Evolutionary conservation across 2,113 vertebrate species (phyloP), one percentile per base, ranked within the genome.

Genomic region (Phylloscopus trochilus): DNA sequence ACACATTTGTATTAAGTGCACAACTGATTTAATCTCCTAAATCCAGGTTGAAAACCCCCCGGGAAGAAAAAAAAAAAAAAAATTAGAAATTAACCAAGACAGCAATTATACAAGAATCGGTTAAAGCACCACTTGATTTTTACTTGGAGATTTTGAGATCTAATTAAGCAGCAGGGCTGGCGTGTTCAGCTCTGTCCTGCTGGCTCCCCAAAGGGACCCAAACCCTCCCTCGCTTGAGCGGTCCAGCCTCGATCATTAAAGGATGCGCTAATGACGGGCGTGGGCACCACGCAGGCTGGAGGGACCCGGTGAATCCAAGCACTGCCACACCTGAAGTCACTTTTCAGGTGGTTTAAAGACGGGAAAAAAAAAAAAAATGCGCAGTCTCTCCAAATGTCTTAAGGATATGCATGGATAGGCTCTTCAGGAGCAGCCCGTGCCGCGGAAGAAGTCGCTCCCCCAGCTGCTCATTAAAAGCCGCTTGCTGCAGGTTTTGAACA

Each of bases 391-490:
- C 31, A 80, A 95, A 92, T 35, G 55, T 94, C 95, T 93, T 37
- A 93, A 83, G 90, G 93, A 92, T 74, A 90, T 3, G 46, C 92
- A 74, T 37, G 73, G 88, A 86, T 69, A 68, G 46, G 62, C 75
- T 85, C 88, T 79, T 56, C 1, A 93, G 85, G 90, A 95, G 88
- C 94, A 17, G 92, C 64, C 68, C 80, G 83, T 35, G 80, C 94
- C 64, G 62, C 80, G 91, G 92, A 77, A 94, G 86, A 14, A 92
- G 83, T 51, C 72, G 73, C 86, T 96, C 96, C 95, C 95, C 86
- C 90, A 94, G 95, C 94, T 95, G 94, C 96, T 97, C 96, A 97
- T 97, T 97, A 96, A 96, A 95, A 92, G 52, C 80, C 13, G 7
- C 89, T 95, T 89, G 90, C 92, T 95, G 80, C 64, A 90, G 92